Evolutionary conservation across 2,888 invertebrate genomes (phyloP), one percentile per base, ranked within the genome.

Genomic region (Meta bourneti): DNA sequence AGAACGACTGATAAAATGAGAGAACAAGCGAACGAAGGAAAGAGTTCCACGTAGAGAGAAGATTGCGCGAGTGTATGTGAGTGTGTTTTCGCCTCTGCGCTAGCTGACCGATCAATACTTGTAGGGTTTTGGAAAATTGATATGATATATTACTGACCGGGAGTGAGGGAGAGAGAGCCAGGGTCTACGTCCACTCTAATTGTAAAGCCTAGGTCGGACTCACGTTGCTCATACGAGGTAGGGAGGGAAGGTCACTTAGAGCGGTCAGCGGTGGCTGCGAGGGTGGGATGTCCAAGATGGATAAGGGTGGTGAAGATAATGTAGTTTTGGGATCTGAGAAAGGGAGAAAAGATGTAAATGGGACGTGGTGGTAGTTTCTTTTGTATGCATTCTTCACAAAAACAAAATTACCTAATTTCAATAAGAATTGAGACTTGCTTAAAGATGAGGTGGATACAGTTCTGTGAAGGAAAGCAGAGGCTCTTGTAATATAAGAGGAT

Each of bases 51-150:
- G 61, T n/a, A 48, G 82, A 84, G 78, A 72, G 74, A 91, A 71
- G 77, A 75, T 74, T 79, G 86, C 69, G 91, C 78, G 85, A 61
- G 61, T 83, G 52, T 79, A 74, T 89, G 88, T 80, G 81, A 34
- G 89, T 75, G 74, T 69, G 80, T 84, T 85, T 72, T 74, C 83
- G 79, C 75, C 71, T 75, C 84, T 89, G 91, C 91, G 91, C 79
- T 54, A 74, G 69, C 80, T 80, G 61, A 34, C 82, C 86, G 89
- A 92, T 92, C 92, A 89, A 92, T 92, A 92, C 92, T 92, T 92
- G 89, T 89, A 89, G 92, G 93, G 93, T 93, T 93, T 93, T 93
- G 93, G 93, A 93, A 93, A 93, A 93, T 93, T 93, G 93, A 93
- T 93, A 93, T 93, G 93, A 93, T 93, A 90, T 93, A 93, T 93